A percentile compares a stretch with the other conserved stretches of the same genome.
phyloP scores from a whole-genome alignment of 2,113 vertebrate species.

The Carlito syrichta region DNA sequence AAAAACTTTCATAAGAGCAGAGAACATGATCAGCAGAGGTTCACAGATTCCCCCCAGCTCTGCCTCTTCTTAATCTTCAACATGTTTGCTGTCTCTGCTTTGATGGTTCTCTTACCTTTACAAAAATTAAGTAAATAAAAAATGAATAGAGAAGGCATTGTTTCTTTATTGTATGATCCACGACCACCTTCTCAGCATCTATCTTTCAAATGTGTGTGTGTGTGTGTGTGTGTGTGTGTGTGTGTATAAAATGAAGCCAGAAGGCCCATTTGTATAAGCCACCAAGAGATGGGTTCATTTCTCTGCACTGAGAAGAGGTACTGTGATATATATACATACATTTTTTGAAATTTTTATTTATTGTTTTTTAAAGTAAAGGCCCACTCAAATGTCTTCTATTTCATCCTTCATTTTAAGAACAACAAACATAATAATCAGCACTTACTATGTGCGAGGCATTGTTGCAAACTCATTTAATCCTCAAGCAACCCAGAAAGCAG shows the following conservation, averaged over 20 bases:
- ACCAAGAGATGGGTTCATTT: fast-evolving
- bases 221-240: too few species aligned
- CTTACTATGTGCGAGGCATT: fast-evolving
- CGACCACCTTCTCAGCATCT: not conserved
- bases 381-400: fast-evolving
- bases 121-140: not conserved
- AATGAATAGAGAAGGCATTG: not conserved
- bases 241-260: not conserved
- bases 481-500: not conserved
- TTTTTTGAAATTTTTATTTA: too few species aligned
- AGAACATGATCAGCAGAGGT: fast-evolving
- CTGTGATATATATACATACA: too few species aligned
- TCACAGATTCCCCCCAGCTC: not conserved
- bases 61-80: not conserved
- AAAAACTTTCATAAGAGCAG: not conserved
- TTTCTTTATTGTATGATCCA: not conserved
- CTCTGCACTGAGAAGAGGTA: too few species aligned
- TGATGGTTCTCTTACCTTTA: not conserved
- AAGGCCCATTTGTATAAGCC: not conserved
- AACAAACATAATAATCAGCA: fast-evolving
- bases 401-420: not conserved
- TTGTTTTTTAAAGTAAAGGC: too few species aligned
- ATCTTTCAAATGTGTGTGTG: not conserved
- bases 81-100: not conserved
- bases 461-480: too few species aligned